These are phyloP conservation scores for Steinernema carpocapsae DNA, from an alignment of 2,888 invertebrate species.

Conservation along the genomic window DNA sequence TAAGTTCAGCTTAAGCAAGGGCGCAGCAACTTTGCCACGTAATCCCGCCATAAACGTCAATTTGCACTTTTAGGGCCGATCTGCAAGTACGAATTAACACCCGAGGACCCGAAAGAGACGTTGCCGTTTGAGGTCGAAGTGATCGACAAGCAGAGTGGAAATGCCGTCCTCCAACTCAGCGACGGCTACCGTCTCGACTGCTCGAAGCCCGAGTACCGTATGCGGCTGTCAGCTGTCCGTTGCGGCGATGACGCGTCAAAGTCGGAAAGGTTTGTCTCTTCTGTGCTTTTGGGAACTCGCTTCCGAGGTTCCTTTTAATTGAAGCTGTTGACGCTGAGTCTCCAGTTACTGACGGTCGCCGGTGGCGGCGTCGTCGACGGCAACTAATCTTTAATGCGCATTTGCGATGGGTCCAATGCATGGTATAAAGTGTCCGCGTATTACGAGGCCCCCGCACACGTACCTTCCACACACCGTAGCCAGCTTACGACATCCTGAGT, in stretches of 20 bases:
- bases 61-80: constrained; percentile 57
- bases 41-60: not conserved
- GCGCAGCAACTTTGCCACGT: not conserved
- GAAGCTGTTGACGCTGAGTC: constrained; percentile 2
- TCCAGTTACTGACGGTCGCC: not conserved
- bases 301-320: constrained; percentile 8
- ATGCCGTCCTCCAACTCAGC: constrained; percentile 60
- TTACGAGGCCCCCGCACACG: not conserved
- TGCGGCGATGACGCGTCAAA: constrained; percentile 60
- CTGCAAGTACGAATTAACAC: constrained; percentile 60
- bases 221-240: constrained; percentile 59
- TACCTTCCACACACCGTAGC: constrained; percentile 8
- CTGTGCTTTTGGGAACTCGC: not conserved
- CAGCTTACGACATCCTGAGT: not conserved
- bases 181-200: constrained; percentile 57
- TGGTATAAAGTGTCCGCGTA: constrained; percentile 1
- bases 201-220: constrained; percentile 55
- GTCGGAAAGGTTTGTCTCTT: constrained; percentile 43
- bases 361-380: constrained; percentile 8
- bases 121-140: constrained; percentile 62
- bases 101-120: constrained; percentile 43
- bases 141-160: constrained; percentile 61
- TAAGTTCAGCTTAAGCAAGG: not conserved
- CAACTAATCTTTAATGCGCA: constrained; percentile 30
- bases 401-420: constrained; percentile 9